Evolutionary conservation across 2,113 vertebrate genomes (phyloP), one percentile per base, ranked within the genome.

Genomic region (Chloebia gouldiae): DNA sequence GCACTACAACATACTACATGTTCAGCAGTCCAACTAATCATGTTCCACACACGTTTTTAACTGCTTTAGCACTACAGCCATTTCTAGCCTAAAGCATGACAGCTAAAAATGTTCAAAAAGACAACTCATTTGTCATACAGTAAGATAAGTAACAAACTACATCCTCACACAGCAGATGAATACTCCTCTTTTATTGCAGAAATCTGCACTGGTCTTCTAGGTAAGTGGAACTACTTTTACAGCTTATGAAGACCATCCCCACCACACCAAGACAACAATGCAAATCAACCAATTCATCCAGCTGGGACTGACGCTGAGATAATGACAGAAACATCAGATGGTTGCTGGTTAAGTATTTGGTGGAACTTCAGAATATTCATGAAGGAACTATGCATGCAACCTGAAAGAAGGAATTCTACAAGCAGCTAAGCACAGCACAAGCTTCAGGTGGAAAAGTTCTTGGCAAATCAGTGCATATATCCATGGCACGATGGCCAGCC

Each of bases 11-110:
- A 37, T 4, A 30, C 16, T 31, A 21, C 65, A 47, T 6, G 35
- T 27, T 8, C 33, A 42, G 28, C 30, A 83, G 24, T 60, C 65
- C 51, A 56, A 49, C 49, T 64, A 11, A 20, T 71, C 4, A 0
- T 2, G 37, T 25, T 64, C 25, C 56, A 71, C 56, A 7, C 3
- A 3, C 0, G 0, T 16, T 80, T 68, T 56, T 8, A 71, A 61
- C 53, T 59, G 33, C 76, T 39, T 39, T 39, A 39, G 39, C 50
- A 50, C 47, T n/a, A 37, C 72, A 85, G 30, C 45, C n/a, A 64
- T 13, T 86, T 60, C 51, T 47, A 59, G 60, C 39, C 65, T 37
- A 50, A 50, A 66, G 54, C 27, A 56, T 4, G 18, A 69, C 49
- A 82, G 61, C 49, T 53, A n/a, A 13, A 13, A 51, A 44, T 4